These are phyloP conservation scores for Florisuga fusca DNA, from an alignment of 2,797 vertebrate genomes.

Conservation along the genomic window DNA sequence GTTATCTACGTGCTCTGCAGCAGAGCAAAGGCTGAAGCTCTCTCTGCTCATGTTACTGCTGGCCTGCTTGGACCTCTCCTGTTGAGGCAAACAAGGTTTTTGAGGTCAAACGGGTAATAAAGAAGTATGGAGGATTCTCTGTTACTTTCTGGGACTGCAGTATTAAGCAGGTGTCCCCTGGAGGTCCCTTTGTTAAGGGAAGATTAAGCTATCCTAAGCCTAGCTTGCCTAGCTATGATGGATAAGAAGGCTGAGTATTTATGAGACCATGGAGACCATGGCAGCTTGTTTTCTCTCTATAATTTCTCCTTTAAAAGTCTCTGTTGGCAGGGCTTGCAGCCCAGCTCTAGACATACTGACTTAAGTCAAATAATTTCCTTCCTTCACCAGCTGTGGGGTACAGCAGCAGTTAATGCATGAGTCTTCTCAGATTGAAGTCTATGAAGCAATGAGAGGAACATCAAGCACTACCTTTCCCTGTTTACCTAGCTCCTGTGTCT, in stretches of 20 bases:
- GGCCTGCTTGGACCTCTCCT: neutral
- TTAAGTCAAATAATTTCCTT: neutral
- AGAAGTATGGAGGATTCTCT: neutral
- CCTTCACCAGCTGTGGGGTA: neutral
- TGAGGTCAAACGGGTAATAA: neutral
- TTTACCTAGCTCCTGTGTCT: neutral
- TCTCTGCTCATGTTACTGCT: neutral
- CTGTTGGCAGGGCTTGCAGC: neutral
- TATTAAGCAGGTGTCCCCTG: neutral
- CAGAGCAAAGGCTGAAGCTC: neutral
- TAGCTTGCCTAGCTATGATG: neutral
- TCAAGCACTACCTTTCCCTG: neutral
- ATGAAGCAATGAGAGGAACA: neutral
- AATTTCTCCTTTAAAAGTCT: neutral
- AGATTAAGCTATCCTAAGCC: neutral
- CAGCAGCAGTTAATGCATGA: neutral
- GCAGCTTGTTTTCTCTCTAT: neutral
- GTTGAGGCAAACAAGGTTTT: neutral
- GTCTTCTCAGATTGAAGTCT: neutral
- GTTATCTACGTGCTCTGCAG: neutral
- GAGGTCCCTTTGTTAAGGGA: neutral
- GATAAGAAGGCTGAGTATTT: neutral
- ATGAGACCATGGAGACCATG: accelerated
- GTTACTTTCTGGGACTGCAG: neutral
- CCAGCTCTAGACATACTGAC: neutral